Conservation (phyloP, 2,888 invertebrate genomes). For the Hedya salicella region DNA sequence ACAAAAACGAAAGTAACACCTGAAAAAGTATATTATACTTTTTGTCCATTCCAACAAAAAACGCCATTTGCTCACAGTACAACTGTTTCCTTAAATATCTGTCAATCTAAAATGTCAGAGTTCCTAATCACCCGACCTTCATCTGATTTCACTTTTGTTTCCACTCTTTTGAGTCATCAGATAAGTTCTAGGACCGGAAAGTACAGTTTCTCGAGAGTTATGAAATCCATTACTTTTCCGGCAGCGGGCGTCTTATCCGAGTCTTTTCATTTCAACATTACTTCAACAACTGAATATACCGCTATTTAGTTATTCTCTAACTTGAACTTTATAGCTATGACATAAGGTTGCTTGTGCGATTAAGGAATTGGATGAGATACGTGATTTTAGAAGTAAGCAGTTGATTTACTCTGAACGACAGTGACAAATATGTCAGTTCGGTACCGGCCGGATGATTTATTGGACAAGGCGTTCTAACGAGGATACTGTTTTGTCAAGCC, state of each 20-base stretch:
- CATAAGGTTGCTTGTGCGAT: constrained; percentile 5
- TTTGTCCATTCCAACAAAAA: no score
- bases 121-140: not conserved
- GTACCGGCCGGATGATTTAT: constrained; percentile 59
- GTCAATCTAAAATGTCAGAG: not conserved
- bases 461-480: constrained; percentile 52
- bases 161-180: constrained; percentile 30
- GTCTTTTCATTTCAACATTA: constrained; percentile 56
- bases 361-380: not conserved
- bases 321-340: not conserved
- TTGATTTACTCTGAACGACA: constrained; percentile 57
- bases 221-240: constrained; percentile 47
- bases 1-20: no score
- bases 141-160: constrained; percentile 24
- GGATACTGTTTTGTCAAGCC: constrained; percentile 45
- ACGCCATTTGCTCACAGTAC: no score
- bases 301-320: not conserved
- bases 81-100: no score
- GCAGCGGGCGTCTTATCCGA: constrained; percentile 52
- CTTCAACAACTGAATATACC: not conserved
- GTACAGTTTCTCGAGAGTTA: constrained; percentile 44
- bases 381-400: not conserved
- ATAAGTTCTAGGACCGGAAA: constrained; percentile 35
- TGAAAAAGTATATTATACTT: no score
- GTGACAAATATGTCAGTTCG: constrained; percentile 67